Evolutionary conservation across 2,888 invertebrate genomes (phyloP), one percentile per base, ranked within the genome.

Genomic region (Elegia similella): DNA sequence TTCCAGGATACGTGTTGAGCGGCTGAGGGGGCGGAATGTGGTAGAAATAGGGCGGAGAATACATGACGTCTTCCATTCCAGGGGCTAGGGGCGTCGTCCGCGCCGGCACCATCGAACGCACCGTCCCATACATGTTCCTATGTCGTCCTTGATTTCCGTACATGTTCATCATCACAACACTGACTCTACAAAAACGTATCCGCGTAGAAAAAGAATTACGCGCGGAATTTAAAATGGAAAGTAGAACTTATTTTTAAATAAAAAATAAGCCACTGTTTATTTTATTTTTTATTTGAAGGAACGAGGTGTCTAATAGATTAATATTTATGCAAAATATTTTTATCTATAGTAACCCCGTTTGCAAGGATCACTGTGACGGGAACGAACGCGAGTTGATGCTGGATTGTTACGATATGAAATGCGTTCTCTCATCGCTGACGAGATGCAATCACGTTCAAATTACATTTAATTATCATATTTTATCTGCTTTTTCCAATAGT

Each of bases 401-500:
- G 62, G 65, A 70, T 75, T 72, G 71, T 73, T 75, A 70, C 75
- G 56, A 70, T 73, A 72, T 76, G 78, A 72, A 82, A 76, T 83
- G 84, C 76, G 81, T 79, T 65, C 59, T 61, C 54, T 71, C 62
- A 64, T 56, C 56, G 29, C 65, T 72, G 72, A 76, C 76, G 76
- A 70, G 76, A 76, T 73, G 78, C 71, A 72, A 76, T 75, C 72
- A 75, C 80, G 84, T 74, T 72, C 82, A 80, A 81, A 73, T 80
- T 82, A 78, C 80, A 82, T 84, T 68, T 82, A 85, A 88, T 90
- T 88, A 88, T 85, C 84, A 88, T 86, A 86, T 72, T 88, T 85
- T 86, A 88, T 89, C 87, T 86, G 84, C 82, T 86, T 89, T 89
- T 89, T 83, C 86, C 86, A 86, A 88, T 88, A 80, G 66, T 85